Evolutionary conservation across 2,888 invertebrate species (phyloP), one percentile per base, ranked within the genome.

Genomic region (Dendrolimus houi): DNA sequence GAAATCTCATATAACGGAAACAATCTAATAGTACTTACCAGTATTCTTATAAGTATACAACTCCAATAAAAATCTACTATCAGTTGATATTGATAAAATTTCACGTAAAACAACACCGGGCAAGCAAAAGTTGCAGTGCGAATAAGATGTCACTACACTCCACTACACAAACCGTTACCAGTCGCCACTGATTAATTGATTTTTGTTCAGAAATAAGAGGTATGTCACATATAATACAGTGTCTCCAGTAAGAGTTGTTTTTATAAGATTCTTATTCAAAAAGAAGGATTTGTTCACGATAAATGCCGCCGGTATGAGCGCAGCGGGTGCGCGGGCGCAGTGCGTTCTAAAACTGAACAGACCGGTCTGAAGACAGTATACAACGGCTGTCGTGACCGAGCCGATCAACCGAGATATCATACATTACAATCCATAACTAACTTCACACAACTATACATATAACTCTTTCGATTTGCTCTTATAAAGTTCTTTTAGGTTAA

Each of bases 331-430:
- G 87, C 86, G 71, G 68, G 81, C 83, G 82, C 87, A 75, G 74
- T 71, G 72, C 75, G 73, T 74, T 75, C 79, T 82, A 80, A 83
- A 87, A 89, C 88, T 88, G 86, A 85, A 73, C 89, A 72, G 82
- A 89, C 89, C 81, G 81, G 87, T 86, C 67, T 81, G 86, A 86
- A 87, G 85, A 77, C 67, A 67, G 65, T 63, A 66, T 68, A 66
- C 65, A 71, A 69, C 70, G 73, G 67, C 74, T 80, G 76, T 74
- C 81, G 76, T 76, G 77, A 76, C 81, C 80, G 73, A 70, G 65
- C 66, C 67, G 69, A 72, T 75, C 71, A 66, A 66, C 64, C 71
- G 65, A 64, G 63, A 64, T 65, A 64, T 69, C 67, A 65, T 63
- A 65, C 68, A 67, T 69, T 69, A 71, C 40, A 53, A 53, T 47